A percentile compares a stretch with the other conserved stretches of the same genome.
Conservation (phyloP, 2,888 invertebrate genomes). For the Tribolium freemani region DNA sequence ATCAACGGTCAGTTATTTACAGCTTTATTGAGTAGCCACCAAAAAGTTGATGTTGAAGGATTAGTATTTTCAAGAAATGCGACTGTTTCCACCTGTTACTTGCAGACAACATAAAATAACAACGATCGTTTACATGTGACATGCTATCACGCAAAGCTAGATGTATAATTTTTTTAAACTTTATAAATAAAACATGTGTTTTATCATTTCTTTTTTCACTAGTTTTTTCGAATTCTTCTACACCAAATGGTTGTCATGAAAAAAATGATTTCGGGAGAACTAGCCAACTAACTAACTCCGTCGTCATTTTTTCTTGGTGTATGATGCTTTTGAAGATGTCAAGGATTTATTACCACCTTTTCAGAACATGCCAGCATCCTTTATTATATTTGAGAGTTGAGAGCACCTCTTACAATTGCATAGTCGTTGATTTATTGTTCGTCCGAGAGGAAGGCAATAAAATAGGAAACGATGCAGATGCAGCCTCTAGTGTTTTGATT, state of each 20-base stretch:
- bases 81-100: constrained; percentile 31
- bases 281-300: no score
- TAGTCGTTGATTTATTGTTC: constrained; percentile 12
- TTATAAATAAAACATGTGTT: constrained; percentile 27
- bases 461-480: constrained; percentile 14
- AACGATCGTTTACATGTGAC: constrained; percentile 19
- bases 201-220: constrained; percentile 4
- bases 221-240: no score
- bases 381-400: constrained; percentile 20
- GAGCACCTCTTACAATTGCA: background rate
- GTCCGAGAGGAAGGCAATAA: background rate
- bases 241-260: no score
- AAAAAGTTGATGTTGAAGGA: background rate
- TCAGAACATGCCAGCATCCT: background rate
- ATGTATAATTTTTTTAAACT: background rate
- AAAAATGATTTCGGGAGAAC: no score
- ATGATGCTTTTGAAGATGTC: background rate
- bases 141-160: constrained; percentile 25
- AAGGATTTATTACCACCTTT: background rate
- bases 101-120: constrained; percentile 20
- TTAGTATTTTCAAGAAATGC: background rate
- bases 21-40: background rate
- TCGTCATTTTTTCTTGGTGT: background rate
- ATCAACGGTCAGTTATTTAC: background rate
- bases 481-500: constrained; percentile 20